Percentiles rank a stretch among this genome's conserved stretches.
Evolutionary conservation across 2,888 invertebrate species (phyloP).

Genomic region (Eulithis testata): DNA sequence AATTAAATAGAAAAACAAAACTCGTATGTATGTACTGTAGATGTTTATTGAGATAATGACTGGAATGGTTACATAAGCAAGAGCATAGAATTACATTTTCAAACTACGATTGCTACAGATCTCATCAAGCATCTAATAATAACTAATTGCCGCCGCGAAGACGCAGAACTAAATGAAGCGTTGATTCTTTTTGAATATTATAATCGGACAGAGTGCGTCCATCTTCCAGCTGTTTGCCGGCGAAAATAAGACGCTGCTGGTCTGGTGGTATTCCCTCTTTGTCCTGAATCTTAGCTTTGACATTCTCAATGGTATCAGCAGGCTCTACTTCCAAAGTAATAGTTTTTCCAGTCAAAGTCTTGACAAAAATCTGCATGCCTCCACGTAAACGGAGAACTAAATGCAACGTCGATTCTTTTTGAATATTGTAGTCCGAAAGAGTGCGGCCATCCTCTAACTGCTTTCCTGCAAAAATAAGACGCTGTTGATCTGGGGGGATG

Average conservation of each 20-base stretch:
- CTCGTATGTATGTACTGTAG: neutral
- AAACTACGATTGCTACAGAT: constrained; percentile 38
- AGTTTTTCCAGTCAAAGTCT: neutral
- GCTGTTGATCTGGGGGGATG: constrained; percentile 42
- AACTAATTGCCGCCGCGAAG: constrained; percentile 50
- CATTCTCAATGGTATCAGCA: neutral
- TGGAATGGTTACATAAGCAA: constrained; percentile 60
- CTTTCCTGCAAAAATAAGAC: constrained; percentile 16
- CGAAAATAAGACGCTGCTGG: constrained; percentile 18
- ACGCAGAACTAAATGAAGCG: constrained; percentile 62
- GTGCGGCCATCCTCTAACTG: constrained; percentile 13
- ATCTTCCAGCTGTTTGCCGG: constrained; percentile 18
- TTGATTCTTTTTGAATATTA: constrained; percentile 28
- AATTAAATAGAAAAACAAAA: neutral
- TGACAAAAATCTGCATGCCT: constrained; percentile 31
- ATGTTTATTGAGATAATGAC: constrained; percentile 51
- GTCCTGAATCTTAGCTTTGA: constrained; percentile 2
- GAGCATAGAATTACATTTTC: constrained; percentile 38
- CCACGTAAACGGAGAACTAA: constrained; percentile 52
- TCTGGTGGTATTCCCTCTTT: constrained; percentile 20
- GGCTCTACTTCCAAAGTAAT: neutral
- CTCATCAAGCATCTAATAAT: constrained; percentile 16
- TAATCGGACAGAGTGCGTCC: constrained; percentile 13
- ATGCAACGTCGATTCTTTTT: constrained; percentile 11
- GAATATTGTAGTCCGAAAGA: constrained; percentile 9